Evolutionary conservation across 2,797 vertebrate genomes (phyloP), one percentile per base, ranked within the genome.

Genomic region (Siniperca obscura): DNA sequence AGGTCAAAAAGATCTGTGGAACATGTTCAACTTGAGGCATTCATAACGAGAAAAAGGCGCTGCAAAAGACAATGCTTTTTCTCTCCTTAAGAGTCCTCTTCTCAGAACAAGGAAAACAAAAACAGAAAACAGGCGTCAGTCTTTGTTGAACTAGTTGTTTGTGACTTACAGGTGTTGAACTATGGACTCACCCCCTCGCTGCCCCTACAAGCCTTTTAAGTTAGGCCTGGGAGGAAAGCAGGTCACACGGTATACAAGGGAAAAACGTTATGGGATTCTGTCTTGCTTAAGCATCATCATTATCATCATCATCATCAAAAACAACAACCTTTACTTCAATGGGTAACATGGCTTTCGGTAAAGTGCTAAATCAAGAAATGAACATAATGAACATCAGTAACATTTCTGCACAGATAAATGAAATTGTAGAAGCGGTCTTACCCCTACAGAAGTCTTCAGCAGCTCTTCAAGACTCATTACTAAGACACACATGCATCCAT

Each of bases 161-260:
- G 97, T 96, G 97, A 99, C 98, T 99, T 99, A 99, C 98, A 99
- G 98, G 96, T 99, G 97, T 95, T 97, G 98, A 97, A 97, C 97
- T 99, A 99, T 93, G 97, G 98, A 97, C 91, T 98, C 97, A 97
- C 96, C 94, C 94, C 97, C 98, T 98, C 98, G 97, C 97, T 97
- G 97, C 97, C 98, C 98, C 97, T 98, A 98, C 97, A 98, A 97
- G 98, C 97, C 98, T 98, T 98, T 95, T 93, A 92, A 98, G 97
- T 98, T 99, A 99, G 97, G 97, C 97, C 98, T 99, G 98, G 98
- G 98, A 98, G 98, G 98, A 98, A 97, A 99, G 98, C 97, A 99
- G 97, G 98, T 99, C 97, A 96, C 97, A 99, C 95, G 95, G 96
- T 99, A 97, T 97, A 98, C 96, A 98, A 96, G 90, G 95, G 87